Percentiles rank a stretch among this genome's conserved stretches.
phyloP scores from a whole-genome alignment of 2,888 invertebrate genomes.

The Drosophila buzzatii region DNA sequence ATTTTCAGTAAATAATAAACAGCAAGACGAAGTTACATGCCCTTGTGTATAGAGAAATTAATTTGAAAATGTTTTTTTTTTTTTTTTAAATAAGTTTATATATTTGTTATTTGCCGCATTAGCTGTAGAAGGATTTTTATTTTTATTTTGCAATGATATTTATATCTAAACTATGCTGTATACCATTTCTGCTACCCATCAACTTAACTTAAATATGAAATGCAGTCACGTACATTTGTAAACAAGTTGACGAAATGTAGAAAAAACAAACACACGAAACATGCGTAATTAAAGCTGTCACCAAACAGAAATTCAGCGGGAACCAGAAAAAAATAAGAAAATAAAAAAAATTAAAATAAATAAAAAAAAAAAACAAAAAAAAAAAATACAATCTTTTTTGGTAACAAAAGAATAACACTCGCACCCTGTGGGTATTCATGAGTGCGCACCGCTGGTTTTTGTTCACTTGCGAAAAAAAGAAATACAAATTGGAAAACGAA shows the following conservation, averaged over 20 bases:
- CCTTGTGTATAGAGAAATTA: background rate
- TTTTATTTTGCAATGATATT: background rate
- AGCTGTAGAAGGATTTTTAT: background rate
- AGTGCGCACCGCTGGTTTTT: slow-evolving; percentile 10
- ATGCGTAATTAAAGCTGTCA: slow-evolving; percentile 61
- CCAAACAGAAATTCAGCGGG: slow-evolving; percentile 35
- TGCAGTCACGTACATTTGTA: slow-evolving; percentile 50
- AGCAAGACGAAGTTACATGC: background rate
- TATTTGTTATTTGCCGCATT: too few species aligned
- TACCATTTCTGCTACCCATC: too few species aligned
- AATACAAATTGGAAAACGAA: slow-evolving; percentile 12
- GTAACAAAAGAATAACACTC: slow-evolving; percentile 44
- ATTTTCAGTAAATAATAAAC: background rate
- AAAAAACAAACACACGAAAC: slow-evolving; percentile 18
- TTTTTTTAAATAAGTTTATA: background rate
- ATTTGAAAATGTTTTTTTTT: background rate
- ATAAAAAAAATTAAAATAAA: too few species aligned
- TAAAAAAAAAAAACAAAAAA: background rate
- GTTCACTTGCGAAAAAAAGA: slow-evolving; percentile 28
- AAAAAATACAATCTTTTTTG: slow-evolving; percentile 44
- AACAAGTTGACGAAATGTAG: slow-evolving; percentile 18
- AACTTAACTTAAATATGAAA: slow-evolving; percentile 22
- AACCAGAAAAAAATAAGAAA: too few species aligned
- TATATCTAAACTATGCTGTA: background rate
- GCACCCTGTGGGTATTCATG: slow-evolving; percentile 35